Conservation (phyloP, 2,113 vertebrate genomes). For the Rhombomys opimus region DNA sequence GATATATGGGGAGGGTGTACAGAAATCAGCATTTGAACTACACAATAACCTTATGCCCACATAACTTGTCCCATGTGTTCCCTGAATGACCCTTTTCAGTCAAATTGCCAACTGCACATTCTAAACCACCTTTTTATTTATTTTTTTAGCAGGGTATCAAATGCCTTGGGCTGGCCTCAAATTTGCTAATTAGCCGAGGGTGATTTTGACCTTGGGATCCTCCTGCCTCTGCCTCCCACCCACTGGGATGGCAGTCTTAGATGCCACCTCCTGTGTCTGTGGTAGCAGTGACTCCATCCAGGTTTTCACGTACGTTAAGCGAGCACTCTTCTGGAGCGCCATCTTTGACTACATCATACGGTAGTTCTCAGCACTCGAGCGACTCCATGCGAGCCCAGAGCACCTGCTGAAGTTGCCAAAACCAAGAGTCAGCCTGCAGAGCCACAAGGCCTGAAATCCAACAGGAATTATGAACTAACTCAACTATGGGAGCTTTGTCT, state of each 20-base stretch:
- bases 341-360: background rate
- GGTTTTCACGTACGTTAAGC: background rate
- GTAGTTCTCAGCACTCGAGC: background rate
- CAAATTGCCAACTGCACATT: background rate
- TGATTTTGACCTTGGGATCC: background rate
- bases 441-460: background rate
- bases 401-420: constrained; percentile 16
- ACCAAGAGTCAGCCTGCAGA: background rate
- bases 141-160: background rate
- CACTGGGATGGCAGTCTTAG: too few species aligned
- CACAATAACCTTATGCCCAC: too few species aligned
- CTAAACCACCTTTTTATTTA: background rate
- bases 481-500: background rate
- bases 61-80: background rate
- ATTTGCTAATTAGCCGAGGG: background rate
- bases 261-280: background rate
- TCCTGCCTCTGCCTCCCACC: background rate
- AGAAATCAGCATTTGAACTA: too few species aligned
- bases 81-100: background rate
- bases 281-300: too few species aligned
- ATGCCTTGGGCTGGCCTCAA: background rate
- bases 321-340: background rate
- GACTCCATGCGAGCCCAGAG: background rate
- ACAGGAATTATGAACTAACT: background rate
- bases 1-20: too few species aligned